Evolutionary conservation across 2,113 vertebrate species (phyloP).

Genomic region (Cephalopholis sonnerati): DNA sequence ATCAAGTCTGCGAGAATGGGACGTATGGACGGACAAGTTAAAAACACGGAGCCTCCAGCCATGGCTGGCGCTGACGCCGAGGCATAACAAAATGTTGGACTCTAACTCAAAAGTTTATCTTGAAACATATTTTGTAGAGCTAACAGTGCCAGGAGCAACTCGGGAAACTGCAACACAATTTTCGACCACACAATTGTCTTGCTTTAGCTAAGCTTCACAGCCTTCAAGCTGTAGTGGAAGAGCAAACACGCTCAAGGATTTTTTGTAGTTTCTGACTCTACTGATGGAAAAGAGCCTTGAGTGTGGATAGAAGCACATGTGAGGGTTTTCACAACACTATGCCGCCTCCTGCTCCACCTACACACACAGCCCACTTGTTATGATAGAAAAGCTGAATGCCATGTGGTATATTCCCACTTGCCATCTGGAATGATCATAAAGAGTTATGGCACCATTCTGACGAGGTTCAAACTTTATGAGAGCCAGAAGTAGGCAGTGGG

Average conservation of each 20-base stretch:
- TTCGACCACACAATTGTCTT: background rate
- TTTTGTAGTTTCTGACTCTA: background rate
- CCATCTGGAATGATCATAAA: conserved; percentile 54
- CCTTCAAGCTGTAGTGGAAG: background rate
- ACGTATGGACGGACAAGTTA: no score
- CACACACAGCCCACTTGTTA: conserved; percentile 22
- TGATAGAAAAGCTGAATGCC: conserved; percentile 24
- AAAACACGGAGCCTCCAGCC: no score
- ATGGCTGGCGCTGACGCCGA: no score
- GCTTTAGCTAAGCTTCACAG: background rate
- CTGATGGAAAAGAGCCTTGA: background rate
- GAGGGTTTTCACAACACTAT: background rate
- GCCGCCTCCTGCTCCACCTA: conserved; percentile 17
- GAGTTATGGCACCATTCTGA: conserved; percentile 5
- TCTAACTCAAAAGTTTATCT: background rate
- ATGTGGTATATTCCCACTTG: conserved; percentile 35
- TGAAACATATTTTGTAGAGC: conserved; percentile 5
- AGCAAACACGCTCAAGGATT: background rate
- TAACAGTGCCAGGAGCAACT: background rate
- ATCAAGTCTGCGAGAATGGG: no score
- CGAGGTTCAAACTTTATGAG: conserved; percentile 40
- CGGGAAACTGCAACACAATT: background rate
- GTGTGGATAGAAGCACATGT: conserved; percentile 5
- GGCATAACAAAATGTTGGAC: background rate
- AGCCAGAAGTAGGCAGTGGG: conserved; percentile 32